These are phyloP conservation scores for human DNA, from an alignment of 2,113 vertebrate genomes.

Conservation along the genomic window DNA sequence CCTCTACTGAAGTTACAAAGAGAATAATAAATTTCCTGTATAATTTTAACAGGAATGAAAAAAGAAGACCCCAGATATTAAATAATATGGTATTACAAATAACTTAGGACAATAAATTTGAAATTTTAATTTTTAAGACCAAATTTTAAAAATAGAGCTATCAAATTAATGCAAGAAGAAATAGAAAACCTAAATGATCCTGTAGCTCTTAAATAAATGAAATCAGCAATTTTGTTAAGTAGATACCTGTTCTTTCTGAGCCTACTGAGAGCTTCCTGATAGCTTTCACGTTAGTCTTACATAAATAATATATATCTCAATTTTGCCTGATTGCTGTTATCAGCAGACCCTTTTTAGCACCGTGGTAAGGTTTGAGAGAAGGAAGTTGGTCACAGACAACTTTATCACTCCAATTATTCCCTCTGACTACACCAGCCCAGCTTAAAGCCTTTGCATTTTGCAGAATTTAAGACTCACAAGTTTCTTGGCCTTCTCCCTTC, in stretches of 20 bases:
- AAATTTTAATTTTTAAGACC: not conserved
- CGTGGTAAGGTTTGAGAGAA: not conserved
- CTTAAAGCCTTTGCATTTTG: not conserved
- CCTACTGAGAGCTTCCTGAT: not conserved
- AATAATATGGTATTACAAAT: not conserved
- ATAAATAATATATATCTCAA: too few species aligned
- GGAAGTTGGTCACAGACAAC: not conserved
- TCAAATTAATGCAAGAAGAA: not conserved
- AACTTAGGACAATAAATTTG: not conserved
- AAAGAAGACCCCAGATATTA: not conserved
- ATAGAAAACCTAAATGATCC: slow-evolving; percentile 13
- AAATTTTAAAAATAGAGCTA: not conserved
- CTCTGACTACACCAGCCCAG: not conserved
- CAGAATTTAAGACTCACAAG: not conserved
- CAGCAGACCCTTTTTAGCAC: not conserved
- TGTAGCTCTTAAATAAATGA: not conserved
- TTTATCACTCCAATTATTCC: not conserved
- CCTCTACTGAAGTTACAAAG: not conserved
- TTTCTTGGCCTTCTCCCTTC: not conserved
- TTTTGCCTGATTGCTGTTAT: not conserved
- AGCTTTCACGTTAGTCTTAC: not conserved
- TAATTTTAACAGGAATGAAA: not conserved
- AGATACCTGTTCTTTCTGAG: not conserved
- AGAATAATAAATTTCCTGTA: not conserved
- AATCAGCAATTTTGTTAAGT: not conserved